Percentiles rank a stretch among this genome's conserved stretches.
Conservation (phyloP, 2,797 vertebrate genomes). For the Leptatherina wallacei region DNA sequence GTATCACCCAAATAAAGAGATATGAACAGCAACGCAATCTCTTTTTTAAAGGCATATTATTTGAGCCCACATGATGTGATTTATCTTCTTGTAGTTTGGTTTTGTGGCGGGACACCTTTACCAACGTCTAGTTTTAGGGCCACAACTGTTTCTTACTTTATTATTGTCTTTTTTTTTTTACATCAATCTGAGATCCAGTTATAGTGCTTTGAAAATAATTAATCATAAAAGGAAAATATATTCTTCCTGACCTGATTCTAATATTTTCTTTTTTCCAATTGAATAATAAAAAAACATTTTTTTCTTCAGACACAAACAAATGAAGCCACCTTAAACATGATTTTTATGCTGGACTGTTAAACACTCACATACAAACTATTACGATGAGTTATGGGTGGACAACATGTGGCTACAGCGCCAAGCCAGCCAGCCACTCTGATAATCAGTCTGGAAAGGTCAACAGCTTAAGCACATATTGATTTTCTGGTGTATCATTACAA, state of each 20-base stretch:
- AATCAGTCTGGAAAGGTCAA: conserved; percentile 25
- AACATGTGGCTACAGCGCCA: background rate
- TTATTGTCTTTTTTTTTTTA: background rate
- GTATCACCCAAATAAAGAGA: background rate
- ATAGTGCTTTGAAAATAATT: background rate
- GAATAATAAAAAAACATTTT: background rate
- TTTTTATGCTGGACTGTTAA: background rate
- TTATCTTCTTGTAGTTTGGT: background rate
- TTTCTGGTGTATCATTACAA: conserved; percentile 63
- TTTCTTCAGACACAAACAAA: background rate
- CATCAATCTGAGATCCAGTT: background rate
- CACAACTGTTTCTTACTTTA: background rate
- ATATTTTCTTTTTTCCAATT: background rate
- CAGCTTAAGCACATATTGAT: conserved; percentile 57
- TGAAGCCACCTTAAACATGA: background rate
- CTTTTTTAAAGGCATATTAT: no score
- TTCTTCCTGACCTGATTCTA: background rate
- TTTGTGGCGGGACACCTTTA: no score
- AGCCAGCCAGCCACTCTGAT: background rate
- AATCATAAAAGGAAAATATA: background rate
- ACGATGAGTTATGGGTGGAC: background rate
- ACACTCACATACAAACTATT: background rate
- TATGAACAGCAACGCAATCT: background rate
- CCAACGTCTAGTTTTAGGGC: background rate
- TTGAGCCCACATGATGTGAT: background rate